Conservation (phyloP, 2,113 vertebrate genomes). For the Carassius auratus region DNA sequence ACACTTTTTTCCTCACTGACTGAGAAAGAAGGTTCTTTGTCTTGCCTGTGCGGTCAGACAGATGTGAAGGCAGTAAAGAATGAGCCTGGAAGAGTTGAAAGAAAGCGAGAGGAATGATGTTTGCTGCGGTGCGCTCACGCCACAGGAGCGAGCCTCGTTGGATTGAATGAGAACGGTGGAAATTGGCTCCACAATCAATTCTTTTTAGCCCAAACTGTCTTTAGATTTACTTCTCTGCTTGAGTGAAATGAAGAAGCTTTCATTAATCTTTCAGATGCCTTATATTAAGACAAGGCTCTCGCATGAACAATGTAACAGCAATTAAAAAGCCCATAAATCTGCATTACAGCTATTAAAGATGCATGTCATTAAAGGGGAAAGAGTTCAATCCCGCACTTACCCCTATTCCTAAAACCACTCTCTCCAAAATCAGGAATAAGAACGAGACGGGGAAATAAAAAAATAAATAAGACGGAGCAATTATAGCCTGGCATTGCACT, state of each 20-base stretch:
- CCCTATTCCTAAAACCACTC: slow-evolving; percentile 49
- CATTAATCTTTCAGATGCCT: slow-evolving; percentile 95
- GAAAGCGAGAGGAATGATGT: slow-evolving; percentile 8
- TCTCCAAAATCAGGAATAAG: neutral
- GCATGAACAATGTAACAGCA: slow-evolving; percentile 94
- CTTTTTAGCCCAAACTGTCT: slow-evolving; percentile 91
- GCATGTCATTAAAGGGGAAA: slow-evolving; percentile 92
- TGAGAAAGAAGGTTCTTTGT: slow-evolving; percentile 47
- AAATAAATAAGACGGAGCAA: slow-evolving; percentile 80
- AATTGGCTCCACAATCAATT: slow-evolving; percentile 91
- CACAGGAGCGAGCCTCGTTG: slow-evolving; percentile 51
- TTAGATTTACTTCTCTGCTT: slow-evolving; percentile 87
- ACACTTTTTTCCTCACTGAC: slow-evolving; percentile 39
- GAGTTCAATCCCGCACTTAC: slow-evolving; percentile 78
- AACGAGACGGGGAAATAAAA: slow-evolving; percentile 8
- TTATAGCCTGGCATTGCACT: slow-evolving; percentile 87
- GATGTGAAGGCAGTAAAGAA: slow-evolving; percentile 52
- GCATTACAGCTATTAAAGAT: slow-evolving; percentile 96
- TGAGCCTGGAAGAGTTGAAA: slow-evolving; percentile 45
- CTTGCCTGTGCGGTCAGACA: slow-evolving; percentile 43
- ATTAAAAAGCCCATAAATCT: slow-evolving; percentile 96
- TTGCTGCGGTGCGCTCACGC: neutral
- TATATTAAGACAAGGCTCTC: slow-evolving; percentile 91
- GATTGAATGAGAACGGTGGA: slow-evolving; percentile 80
- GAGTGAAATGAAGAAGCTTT: slow-evolving; percentile 90